A percentile compares a stretch with the other conserved stretches of the same genome.
phyloP scores from a whole-genome alignment of 2,113 vertebrate species.

The Corythoichthys haematopterus region DNA sequence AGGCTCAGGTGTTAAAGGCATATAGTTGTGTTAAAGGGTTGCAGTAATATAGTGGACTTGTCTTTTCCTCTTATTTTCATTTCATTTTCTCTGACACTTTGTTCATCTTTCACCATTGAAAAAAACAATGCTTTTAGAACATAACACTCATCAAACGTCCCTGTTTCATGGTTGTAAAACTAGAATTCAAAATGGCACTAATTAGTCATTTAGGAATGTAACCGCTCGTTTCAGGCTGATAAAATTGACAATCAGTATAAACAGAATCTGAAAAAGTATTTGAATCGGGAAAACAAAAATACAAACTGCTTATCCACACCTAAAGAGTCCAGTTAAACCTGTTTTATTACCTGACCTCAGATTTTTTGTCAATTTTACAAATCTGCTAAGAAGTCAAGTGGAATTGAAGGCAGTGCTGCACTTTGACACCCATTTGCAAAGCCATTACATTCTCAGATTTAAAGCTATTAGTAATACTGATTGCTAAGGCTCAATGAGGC shows the following conservation, averaged over 20 bases:
- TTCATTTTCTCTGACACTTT: too few relatives aligned
- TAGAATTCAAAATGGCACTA: neutral
- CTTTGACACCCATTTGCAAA: slow-evolving; percentile 49
- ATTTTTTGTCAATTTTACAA: slow-evolving; percentile 14
- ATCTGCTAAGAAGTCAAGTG: slow-evolving; percentile 36
- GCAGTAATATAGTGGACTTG: too few relatives aligned
- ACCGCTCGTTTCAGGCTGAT: neutral
- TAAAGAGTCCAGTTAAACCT: neutral
- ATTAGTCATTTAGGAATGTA: neutral
- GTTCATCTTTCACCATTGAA: too few relatives aligned
- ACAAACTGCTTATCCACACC: neutral
- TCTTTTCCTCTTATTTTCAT: too few relatives aligned
- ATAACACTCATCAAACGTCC: neutral
- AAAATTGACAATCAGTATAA: neutral
- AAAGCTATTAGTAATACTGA: slow-evolving; percentile 49
- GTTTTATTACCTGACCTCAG: neutral
- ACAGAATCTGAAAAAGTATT: neutral
- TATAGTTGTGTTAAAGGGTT: too few relatives aligned
- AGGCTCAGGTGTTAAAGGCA: too few relatives aligned
- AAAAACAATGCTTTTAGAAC: neutral
- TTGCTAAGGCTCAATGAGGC: slow-evolving; percentile 46
- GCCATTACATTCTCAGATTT: slow-evolving; percentile 46
- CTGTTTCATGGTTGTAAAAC: neutral
- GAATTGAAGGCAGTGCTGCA: slow-evolving; percentile 24
- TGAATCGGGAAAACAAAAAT: neutral